phyloP scores from a whole-genome alignment of 2,113 vertebrate genomes.

The Chiloscyllium plagiosum region DNA sequence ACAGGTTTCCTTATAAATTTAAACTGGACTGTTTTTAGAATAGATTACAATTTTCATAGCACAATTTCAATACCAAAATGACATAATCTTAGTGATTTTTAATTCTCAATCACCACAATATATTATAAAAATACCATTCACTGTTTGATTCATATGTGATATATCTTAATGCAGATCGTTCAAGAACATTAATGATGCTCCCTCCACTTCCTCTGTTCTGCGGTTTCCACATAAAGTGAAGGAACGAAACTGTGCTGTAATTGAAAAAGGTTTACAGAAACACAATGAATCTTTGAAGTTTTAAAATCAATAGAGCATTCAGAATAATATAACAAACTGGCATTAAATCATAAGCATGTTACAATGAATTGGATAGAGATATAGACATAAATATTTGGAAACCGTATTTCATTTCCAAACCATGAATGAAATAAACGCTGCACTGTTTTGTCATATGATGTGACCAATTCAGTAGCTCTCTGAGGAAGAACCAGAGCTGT shows the following conservation, averaged over 20 bases:
- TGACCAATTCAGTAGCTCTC: not conserved
- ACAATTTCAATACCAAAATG: not conserved
- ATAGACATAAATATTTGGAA: not conserved
- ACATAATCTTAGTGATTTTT: not conserved
- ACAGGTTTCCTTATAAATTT: not conserved
- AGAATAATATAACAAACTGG: not conserved
- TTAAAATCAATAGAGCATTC: constrained; percentile 11
- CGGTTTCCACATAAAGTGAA: not conserved
- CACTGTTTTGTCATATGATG: not conserved
- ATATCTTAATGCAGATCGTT: not conserved
- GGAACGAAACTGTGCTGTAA: not conserved
- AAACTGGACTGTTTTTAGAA: not conserved
- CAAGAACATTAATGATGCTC: not conserved
- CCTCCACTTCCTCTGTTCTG: not conserved
- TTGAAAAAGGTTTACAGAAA: not conserved
- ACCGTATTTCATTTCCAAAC: not conserved
- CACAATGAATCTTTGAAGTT: not conserved
- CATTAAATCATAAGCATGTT: not conserved
- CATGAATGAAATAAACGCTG: not conserved
- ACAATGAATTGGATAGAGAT: not conserved
- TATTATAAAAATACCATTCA: not conserved
- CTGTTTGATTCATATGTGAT: not conserved
- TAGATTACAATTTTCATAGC: not conserved
- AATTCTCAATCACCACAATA: not conserved
- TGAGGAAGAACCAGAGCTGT: not conserved